Evolutionary conservation across 2,888 invertebrate species (phyloP), one percentile per base, ranked within the genome.

Genomic region (Hypomecis atomaria): DNA sequence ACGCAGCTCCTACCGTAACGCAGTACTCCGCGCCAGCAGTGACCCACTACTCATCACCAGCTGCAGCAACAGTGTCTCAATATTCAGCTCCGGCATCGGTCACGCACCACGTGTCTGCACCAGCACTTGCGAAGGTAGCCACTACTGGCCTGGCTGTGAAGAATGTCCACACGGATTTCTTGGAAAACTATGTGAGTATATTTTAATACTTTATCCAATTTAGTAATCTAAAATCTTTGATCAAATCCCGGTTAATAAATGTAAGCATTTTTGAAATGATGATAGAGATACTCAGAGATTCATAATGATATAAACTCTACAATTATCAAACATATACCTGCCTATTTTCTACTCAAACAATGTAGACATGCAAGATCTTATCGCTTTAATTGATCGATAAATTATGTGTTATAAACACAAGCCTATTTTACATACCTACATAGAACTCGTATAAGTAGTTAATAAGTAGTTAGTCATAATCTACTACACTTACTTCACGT

Each of bases 151-250:
- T 87, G 13, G 78, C 85, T 13, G 85, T 86, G 23, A 94, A 94
- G 80, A 93, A 94, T 72, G 91, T 94, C n/a, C 93, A 94, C 73
- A 89, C 92, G 9, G 94, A 94, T 63, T 94, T 95, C 79, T 79
- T 94, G 74, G 94, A 95, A 78, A 94, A 95, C 78, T 95, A 94
- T 78, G 95, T 95, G 82, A 94, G 94, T 93, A 65, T 6, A n/a
- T 50, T 50, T 40, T 42, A 38, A 9, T 40, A 40, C 40, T 40
- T 38, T 9, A 52, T 33, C 13, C 8, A 23, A 7, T 52, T 42
- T 4, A 52, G 2, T 40, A 40, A 40, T 52, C 5, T 6, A 7
- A 6, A n/a, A 2, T 8, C 37, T 34, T 23, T 23, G 23, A 23
- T 23, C 23, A 23, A 23, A 23, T 23, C 23, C 23, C 23, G 1